phyloP scores from a whole-genome alignment of 2,888 invertebrate genomes.

The Troilus luridus region DNA sequence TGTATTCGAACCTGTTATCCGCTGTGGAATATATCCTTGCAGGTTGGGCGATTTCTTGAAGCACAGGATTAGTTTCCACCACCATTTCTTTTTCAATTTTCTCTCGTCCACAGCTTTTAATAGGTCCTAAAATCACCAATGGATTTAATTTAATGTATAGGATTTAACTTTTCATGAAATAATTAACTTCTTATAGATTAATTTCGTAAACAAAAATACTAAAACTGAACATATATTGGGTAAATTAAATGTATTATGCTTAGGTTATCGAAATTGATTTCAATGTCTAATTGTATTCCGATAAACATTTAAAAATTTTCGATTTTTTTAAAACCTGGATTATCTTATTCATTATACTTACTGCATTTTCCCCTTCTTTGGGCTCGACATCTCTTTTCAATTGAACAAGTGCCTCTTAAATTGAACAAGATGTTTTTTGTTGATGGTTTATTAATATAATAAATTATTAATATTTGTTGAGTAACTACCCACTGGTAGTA shows the following conservation, averaged over 20 bases:
- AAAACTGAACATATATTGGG: background rate
- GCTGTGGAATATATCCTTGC: background rate
- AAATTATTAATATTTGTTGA: no score
- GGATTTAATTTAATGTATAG: background rate
- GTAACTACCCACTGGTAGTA: no score
- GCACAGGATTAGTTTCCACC: background rate
- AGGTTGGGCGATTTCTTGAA: background rate
- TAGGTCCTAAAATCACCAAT: background rate
- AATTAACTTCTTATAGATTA: background rate
- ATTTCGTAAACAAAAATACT: background rate
- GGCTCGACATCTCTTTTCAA: background rate
- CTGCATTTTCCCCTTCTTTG: background rate
- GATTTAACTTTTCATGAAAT: background rate
- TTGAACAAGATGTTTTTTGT: no score
- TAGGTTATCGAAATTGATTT: no score
- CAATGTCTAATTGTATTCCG: no score
- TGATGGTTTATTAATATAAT: no score
- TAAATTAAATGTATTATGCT: background rate
- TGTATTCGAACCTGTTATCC: background rate
- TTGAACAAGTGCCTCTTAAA: background rate
- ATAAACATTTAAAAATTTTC: background rate
- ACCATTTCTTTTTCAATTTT: background rate
- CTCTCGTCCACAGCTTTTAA: background rate
- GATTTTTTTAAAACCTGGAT: background rate
- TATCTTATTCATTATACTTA: background rate